Base-by-base conservation (phyloP, 2,888 invertebrate species). In the Dolichomitus sp. region DNA sequence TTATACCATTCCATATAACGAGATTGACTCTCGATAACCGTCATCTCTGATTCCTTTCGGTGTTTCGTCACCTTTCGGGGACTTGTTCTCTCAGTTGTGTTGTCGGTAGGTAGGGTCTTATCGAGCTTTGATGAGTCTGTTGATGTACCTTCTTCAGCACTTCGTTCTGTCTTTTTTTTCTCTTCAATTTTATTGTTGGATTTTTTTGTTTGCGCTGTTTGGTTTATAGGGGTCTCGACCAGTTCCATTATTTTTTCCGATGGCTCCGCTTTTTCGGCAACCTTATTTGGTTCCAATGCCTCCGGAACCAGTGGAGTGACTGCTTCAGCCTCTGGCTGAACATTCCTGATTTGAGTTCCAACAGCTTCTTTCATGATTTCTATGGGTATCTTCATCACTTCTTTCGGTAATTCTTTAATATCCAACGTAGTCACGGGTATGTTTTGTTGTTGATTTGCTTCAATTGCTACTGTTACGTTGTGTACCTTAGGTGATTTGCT, bases 1-100 rank as follows among this genome's bases (percentile, higher is more conserved):
- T 92, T 92, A 84, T 94, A 94, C 93, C 93, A 93, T 12, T 91
- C 91, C 94, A 94, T 94, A 74, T 94, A 93, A 42, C 93, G 90
- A 7, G 92, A 91, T 77, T 89, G 90, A 1, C 89, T 86, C 75
- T 90, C 92, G 40, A 77, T 73, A 2, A 78, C 69, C n/a, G 27
- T n/a, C 7, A 37, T 52, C 12, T 75, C 72, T 9, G 52, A 52
- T 74, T 86, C 87, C 66, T 37, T 78, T 19, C 69, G 57, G 6
- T 52, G 48, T 68, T 79, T 84, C 9, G 54, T 37, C 0, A 17
- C 17, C 75, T 82, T 84, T n/a, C 57, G 59, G 1, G 77, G 74
- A 72, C 72, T 84, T 11, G 50, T 42, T 76, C 72, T 83, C 12
- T 54, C 81, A 9, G 9, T 42, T 2, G 45, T 17, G 4, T 40